Evolutionary conservation across 2,113 vertebrate genomes (phyloP).

Genomic region (Litocranius walleri): DNA sequence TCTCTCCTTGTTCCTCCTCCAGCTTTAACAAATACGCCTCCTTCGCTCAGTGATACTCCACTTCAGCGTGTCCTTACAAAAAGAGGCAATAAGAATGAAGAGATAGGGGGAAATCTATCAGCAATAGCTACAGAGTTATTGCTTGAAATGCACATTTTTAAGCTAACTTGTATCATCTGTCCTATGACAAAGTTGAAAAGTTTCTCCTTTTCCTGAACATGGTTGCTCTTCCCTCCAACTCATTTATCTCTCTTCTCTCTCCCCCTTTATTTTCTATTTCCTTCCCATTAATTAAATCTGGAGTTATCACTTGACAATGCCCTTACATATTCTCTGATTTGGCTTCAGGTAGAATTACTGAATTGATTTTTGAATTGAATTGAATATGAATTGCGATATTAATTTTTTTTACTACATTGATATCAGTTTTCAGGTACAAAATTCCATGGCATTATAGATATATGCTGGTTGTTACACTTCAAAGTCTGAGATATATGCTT

Average conservation of each 20-base stretch:
- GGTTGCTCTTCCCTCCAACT: not conserved
- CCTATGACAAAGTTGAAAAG: not conserved
- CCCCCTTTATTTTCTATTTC: not conserved
- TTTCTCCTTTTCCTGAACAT: not conserved
- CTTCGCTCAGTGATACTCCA: not conserved
- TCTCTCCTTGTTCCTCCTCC: not conserved
- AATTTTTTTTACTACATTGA: slow-evolving; percentile 4
- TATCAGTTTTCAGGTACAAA: slow-evolving; percentile 25
- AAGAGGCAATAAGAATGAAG: not conserved
- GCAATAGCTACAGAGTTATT: not conserved
- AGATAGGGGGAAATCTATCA: not conserved
- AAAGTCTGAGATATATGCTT: slow-evolving; percentile 64
- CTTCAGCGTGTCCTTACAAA: not conserved
- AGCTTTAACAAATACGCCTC: not conserved
- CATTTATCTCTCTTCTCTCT: not conserved
- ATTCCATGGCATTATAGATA: slow-evolving; percentile 4
- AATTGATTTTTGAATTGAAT: slow-evolving; percentile 34
- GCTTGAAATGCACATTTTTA: not conserved
- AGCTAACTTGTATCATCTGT: not conserved
- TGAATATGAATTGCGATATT: too few species aligned
- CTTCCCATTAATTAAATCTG: not conserved
- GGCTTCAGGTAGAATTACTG: not conserved
- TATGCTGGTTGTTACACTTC: slow-evolving; percentile 43
- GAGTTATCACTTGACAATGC: not conserved
- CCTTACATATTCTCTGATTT: not conserved